Evolutionary conservation across 2,797 vertebrate genomes (phyloP), one percentile per base, ranked within the genome.

Genomic region (Rachycentron canadum): DNA sequence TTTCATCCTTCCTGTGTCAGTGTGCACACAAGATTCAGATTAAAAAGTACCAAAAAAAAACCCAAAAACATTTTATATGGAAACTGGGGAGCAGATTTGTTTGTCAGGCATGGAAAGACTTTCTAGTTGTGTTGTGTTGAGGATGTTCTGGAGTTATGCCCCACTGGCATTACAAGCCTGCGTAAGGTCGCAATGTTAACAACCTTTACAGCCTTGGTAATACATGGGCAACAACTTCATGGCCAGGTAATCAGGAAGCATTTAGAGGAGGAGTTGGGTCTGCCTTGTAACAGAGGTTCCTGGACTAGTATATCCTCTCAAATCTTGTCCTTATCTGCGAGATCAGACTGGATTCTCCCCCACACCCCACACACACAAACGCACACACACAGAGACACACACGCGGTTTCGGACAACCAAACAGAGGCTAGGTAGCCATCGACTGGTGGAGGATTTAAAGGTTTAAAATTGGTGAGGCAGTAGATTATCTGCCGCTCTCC

Each of bases 101-200:
- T 56, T 57, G 53, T 43, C 43, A 43, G 60, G 72, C 26, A 26
- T 26, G 3, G 16, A 41, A 47, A 34, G 41, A 36, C n/a, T 47
- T 66, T n/a, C n/a, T n/a, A n/a, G n/a, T n/a, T n/a, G n/a, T n/a
- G n/a, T n/a, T n/a, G n/a, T n/a, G n/a, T n/a, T n/a, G n/a, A n/a
- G n/a, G n/a, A n/a, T n/a, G n/a, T 32, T 50, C n/a, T 34, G 60
- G 26, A 50, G 63, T 62, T 34, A 43, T 52, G 62, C 62, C 28
- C 67, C 56, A 9, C 32, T 57, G 28, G 47, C 72, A 62, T 73
- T 21, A 49, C 45, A 80, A 78, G 69, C 88, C 86, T 84, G 68
- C 69, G 69, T 9, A 23, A 70, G 66, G 92, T 93, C 88, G 79
- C 90, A 91, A 71, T 85, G 89, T 86, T 75, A 92, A 91, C 90